phyloP scores from a whole-genome alignment of 2,797 vertebrate species.

The Channallabes apus region DNA sequence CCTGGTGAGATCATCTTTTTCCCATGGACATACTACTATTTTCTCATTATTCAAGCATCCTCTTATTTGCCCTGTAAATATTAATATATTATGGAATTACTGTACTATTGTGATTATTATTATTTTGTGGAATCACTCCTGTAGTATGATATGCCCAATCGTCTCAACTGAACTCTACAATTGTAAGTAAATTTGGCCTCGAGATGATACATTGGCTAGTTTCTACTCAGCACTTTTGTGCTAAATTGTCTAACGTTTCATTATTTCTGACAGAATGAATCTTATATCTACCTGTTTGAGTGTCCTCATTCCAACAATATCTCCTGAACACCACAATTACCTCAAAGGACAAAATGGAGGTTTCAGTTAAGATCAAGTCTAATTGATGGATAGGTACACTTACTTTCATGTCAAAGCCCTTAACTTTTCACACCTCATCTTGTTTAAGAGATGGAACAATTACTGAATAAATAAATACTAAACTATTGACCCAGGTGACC shows the following conservation, averaged over 20 bases:
- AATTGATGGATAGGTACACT: conserved; percentile 54
- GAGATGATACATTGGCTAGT: neutral
- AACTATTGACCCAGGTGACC: conserved; percentile 56
- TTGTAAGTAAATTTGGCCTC: neutral
- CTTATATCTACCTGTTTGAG: conserved; percentile 44
- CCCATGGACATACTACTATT: neutral
- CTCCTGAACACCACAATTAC: conserved; percentile 56
- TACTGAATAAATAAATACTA: conserved; percentile 55
- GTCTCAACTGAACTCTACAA: neutral
- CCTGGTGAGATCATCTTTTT: neutral
- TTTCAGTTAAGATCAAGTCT: conserved; percentile 45
- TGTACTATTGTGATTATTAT: too few species aligned
- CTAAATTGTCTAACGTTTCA: conserved; percentile 39
- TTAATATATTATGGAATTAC: neutral
- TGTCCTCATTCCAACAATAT: conserved; percentile 47
- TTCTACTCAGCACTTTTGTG: conserved; percentile 26
- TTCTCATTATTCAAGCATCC: neutral
- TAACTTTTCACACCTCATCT: conserved; percentile 48
- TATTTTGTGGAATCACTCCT: too few species aligned
- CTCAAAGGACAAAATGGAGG: conserved; percentile 45
- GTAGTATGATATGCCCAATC: neutral
- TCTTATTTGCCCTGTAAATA: neutral
- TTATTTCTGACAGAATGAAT: conserved; percentile 37
- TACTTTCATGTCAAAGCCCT: conserved; percentile 54
- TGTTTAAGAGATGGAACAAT: conserved; percentile 47